phyloP scores from a whole-genome alignment of 2,888 invertebrate genomes.

The Tenthredo mesomela region DNA sequence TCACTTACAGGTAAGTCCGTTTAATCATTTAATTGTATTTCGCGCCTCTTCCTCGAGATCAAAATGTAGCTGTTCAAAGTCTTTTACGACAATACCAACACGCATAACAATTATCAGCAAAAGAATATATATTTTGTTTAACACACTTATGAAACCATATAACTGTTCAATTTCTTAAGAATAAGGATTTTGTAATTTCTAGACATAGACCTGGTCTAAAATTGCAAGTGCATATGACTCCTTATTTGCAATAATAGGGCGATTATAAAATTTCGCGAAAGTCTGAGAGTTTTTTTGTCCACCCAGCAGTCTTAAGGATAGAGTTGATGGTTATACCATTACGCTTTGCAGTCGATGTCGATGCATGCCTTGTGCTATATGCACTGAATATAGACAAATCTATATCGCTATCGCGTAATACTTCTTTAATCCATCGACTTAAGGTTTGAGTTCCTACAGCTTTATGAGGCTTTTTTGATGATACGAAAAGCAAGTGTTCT shows the following conservation, averaged over 20 bases:
- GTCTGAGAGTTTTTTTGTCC: conserved; percentile 57
- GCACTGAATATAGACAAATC: conserved; percentile 54
- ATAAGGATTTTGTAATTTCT: not conserved
- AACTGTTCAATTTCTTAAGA: not conserved
- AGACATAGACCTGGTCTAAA: not conserved
- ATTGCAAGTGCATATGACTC: not conserved
- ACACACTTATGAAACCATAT: not conserved
- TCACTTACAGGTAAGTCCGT: not conserved
- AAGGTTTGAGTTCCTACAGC: too few species aligned
- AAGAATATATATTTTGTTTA: too few species aligned
- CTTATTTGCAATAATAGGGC: not conserved
- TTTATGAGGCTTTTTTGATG: too few species aligned
- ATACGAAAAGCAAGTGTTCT: too few species aligned
- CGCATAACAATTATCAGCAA: too few species aligned
- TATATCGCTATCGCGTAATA: too few species aligned
- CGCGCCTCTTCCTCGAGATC: not conserved
- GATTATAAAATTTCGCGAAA: conserved; percentile 61
- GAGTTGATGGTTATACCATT: conserved; percentile 58
- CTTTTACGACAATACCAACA: not conserved
- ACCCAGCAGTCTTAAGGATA: conserved; percentile 59
- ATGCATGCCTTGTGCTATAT: conserved; percentile 59
- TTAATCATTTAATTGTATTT: not conserved
- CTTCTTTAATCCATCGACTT: too few species aligned
- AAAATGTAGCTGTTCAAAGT: not conserved
- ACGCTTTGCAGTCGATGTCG: conserved; percentile 59